Percentiles rank a stretch among this genome's conserved stretches.
Conservation (phyloP, 2,797 vertebrate genomes). For the Clangula hyemalis region DNA sequence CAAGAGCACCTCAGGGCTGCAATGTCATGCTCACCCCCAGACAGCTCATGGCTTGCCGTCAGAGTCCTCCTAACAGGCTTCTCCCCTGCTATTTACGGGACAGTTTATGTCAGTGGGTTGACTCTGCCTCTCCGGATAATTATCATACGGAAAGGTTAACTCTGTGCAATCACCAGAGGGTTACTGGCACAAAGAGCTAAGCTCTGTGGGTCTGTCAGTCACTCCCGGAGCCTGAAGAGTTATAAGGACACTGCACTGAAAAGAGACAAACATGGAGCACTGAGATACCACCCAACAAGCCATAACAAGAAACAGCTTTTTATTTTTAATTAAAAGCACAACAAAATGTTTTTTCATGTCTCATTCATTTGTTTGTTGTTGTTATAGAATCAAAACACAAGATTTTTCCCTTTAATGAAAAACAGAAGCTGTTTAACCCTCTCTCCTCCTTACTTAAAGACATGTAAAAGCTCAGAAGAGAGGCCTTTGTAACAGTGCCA, state of each 20-base stretch:
- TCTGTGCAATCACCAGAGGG: not conserved
- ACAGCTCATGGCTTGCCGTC: not conserved
- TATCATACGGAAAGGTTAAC: not conserved
- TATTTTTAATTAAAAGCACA: constrained; percentile 80
- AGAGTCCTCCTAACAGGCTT: not conserved
- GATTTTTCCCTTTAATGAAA: constrained; percentile 81
- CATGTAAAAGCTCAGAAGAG: constrained; percentile 65
- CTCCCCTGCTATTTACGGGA: not conserved
- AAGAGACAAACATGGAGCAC: constrained; percentile 40
- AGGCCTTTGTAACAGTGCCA: constrained; percentile 67
- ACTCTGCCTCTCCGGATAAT: not conserved
- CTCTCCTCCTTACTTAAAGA: constrained; percentile 57
- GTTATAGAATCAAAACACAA: constrained; percentile 82
- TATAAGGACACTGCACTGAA: constrained; percentile 12
- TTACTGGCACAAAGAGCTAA: not conserved
- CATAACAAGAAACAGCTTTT: constrained; percentile 77
- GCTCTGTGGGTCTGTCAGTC: constrained; percentile 8
- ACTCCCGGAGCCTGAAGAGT: not conserved
- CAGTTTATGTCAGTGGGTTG: not conserved
- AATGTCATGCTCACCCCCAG: not conserved
- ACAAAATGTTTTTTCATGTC: constrained; percentile 78
- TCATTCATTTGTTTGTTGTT: constrained; percentile 82
- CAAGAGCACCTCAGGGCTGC: not conserved
- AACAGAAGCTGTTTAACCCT: constrained; percentile 75
- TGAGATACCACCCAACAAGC: constrained; percentile 77